Percentiles rank a stretch among this genome's conserved stretches.
These are phyloP conservation scores for Myotis myotis DNA, from an alignment of 2,797 vertebrate species.

Conservation along the genomic window DNA sequence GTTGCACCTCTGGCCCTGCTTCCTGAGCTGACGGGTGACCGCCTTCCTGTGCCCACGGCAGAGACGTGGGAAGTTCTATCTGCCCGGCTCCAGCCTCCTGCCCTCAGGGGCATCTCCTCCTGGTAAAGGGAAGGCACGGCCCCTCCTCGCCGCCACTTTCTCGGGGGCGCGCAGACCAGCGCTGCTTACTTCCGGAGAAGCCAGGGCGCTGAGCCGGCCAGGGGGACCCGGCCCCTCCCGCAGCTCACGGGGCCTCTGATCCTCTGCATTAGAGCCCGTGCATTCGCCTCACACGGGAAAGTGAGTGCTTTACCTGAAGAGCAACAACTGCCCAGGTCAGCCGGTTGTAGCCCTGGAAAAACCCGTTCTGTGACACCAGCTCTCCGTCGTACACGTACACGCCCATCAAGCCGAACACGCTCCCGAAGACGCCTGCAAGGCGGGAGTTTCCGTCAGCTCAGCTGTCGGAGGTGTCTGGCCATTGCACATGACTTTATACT, in stretches of 20 bases:
- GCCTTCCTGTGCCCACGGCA: background rate
- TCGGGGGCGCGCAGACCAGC: background rate
- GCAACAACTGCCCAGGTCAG: slow-evolving; percentile 95
- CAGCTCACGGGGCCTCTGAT: background rate
- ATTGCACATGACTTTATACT: background rate
- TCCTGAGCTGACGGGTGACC: background rate
- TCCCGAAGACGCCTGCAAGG: slow-evolving; percentile 92
- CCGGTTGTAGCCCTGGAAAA: slow-evolving; percentile 98
- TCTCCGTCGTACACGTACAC: slow-evolving; percentile 95
- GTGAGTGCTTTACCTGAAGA: slow-evolving; percentile 90
- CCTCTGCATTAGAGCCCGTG: background rate
- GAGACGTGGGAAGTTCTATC: slow-evolving; percentile 16
- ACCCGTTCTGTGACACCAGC: slow-evolving; percentile 91
- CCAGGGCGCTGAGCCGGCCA: background rate
- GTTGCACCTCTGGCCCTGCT: background rate
- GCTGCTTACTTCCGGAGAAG: background rate
- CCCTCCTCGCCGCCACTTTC: background rate
- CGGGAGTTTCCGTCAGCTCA: background rate
- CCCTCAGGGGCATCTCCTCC: background rate
- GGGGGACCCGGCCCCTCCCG: background rate
- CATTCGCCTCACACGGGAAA: slow-evolving; percentile 50
- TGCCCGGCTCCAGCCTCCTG: background rate
- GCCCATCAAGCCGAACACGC: slow-evolving; percentile 95
- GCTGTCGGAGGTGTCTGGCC: background rate
- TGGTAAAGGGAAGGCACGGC: background rate